phyloP scores from a whole-genome alignment of 2,797 vertebrate species.

The Propithecus perrieri region DNA sequence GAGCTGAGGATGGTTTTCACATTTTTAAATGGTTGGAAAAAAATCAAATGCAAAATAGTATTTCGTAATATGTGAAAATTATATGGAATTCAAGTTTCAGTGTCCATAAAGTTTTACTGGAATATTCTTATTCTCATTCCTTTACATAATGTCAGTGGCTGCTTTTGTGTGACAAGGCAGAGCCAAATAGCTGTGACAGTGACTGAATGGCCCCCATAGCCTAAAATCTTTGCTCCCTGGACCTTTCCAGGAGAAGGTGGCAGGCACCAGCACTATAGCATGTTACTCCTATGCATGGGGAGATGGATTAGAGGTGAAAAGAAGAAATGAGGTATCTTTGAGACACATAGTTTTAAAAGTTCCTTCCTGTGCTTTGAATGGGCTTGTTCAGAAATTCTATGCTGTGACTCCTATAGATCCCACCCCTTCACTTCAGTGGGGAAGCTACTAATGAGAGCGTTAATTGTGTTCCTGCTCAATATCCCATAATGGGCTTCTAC shows the following conservation, averaged over 20 bases:
- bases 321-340: not conserved
- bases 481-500: not conserved
- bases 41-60: not conserved
- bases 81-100: slow-evolving; percentile 20
- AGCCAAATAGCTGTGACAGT: not conserved
- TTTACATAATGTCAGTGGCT: not conserved
- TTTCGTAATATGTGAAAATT: not conserved
- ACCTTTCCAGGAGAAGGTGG: not conserved
- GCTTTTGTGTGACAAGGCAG: not conserved
- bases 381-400: slow-evolving; percentile 7
- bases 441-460: not conserved
- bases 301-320: not conserved
- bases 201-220: not conserved
- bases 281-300: not conserved
- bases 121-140: not conserved
- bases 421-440: not conserved
- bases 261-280: not conserved
- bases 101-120: not conserved
- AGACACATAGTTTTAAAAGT: not conserved
- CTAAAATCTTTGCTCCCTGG: not conserved
- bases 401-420: not conserved
- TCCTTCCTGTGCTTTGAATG: not conserved
- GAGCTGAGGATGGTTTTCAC: not conserved
- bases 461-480: slow-evolving; percentile 27
- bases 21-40: slow-evolving; percentile 21